phyloP scores from a whole-genome alignment of 2,113 vertebrate genomes.

The Chloroceryle aenea region DNA sequence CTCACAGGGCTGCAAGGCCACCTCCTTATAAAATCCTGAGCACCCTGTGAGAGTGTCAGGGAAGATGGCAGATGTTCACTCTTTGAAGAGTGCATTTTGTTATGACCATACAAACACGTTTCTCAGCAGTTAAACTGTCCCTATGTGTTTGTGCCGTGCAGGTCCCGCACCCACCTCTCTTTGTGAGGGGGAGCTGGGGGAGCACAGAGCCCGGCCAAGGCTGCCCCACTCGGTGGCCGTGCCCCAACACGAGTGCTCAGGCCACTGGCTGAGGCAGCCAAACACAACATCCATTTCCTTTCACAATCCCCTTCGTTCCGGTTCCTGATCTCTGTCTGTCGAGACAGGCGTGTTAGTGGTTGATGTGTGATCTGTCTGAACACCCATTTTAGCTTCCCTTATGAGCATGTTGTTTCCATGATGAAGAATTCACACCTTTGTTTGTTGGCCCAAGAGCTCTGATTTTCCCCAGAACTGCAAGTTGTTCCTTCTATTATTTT shows the following conservation, averaged over 20 bases:
- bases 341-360: background rate
- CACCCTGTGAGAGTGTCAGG: accelerated
- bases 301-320: background rate
- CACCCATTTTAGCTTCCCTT: background rate
- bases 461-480: background rate
- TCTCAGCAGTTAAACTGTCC: no score
- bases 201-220: accelerated
- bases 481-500: background rate
- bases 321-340: background rate
- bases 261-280: background rate
- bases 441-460: background rate
- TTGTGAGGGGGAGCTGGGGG: accelerated
- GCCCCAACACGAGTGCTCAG: background rate
- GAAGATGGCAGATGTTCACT: accelerated
- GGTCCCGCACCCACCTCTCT: background rate
- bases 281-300: background rate
- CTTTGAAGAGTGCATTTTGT: background rate
- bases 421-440: background rate
- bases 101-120: accelerated
- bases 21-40: background rate
- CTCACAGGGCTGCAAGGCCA: background rate
- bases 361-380: background rate
- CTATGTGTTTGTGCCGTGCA: accelerated
- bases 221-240: accelerated
- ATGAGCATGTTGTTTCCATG: background rate